phyloP scores from a whole-genome alignment of 2,113 vertebrate species.

The Salvelinus fontinalis region DNA sequence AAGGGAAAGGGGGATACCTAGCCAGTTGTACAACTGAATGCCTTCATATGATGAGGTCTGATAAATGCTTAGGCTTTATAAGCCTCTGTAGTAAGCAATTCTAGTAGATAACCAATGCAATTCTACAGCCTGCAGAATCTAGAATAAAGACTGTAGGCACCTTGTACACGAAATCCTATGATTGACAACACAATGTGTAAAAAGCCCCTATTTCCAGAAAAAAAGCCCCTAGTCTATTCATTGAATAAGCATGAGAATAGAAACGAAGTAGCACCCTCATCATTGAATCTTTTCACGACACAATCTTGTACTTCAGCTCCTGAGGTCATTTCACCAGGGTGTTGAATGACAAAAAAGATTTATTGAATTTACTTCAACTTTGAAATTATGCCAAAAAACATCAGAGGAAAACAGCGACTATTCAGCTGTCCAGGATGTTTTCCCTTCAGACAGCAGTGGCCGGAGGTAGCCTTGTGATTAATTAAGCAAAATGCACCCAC shows the following conservation, averaged over 20 bases:
- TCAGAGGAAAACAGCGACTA: slow-evolving; percentile 32
- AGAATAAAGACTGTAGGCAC: not conserved
- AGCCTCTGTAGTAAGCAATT: too few relatives aligned
- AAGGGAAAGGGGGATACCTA: too few relatives aligned
- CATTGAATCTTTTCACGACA: not conserved
- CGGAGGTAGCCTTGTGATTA: slow-evolving; percentile 19
- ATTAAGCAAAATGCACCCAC: slow-evolving; percentile 4
- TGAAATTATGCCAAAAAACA: slow-evolving; percentile 31
- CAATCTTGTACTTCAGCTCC: not conserved
- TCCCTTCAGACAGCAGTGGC: slow-evolving; percentile 19
- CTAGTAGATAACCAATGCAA: not conserved
- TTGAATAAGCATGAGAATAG: not conserved
- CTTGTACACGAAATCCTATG: not conserved
- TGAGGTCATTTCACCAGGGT: not conserved
- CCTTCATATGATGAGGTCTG: not conserved
- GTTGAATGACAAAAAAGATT: not conserved
- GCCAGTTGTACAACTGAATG: too few relatives aligned
- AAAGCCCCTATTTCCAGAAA: not conserved
- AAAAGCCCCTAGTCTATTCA: not conserved
- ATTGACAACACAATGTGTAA: not conserved
- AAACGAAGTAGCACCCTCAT: not conserved
- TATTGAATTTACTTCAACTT: slow-evolving; percentile 23
- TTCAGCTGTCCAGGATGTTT: slow-evolving; percentile 25
- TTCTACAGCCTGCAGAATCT: not conserved
- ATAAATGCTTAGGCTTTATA: not conserved